phyloP scores from a whole-genome alignment of 2,888 invertebrate species.

The Camptogramma bilineatum region DNA sequence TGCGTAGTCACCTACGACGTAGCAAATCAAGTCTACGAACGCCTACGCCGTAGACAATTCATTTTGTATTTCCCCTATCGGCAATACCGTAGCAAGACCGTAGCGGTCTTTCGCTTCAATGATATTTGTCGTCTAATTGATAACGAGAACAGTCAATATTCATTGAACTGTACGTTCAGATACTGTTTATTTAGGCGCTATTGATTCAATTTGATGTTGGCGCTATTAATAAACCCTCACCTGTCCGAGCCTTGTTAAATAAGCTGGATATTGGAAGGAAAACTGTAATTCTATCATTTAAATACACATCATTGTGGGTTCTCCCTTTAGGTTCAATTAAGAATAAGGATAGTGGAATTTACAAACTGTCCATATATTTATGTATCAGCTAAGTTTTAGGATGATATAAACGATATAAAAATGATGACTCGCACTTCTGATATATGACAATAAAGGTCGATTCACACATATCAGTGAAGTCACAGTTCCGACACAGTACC shows the following conservation, averaged over 20 bases:
- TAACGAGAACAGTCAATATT: constrained; percentile 34
- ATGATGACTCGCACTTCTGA: too few relatives aligned
- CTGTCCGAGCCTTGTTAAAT: not conserved
- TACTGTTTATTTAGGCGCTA: not conserved
- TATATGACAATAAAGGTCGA: too few relatives aligned
- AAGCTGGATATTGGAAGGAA: not conserved
- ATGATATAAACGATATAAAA: too few relatives aligned
- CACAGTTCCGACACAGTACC: too few relatives aligned
- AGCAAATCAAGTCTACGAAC: constrained; percentile 6
- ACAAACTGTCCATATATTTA: too few relatives aligned
- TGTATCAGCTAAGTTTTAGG: too few relatives aligned
- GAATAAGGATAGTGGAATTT: too few relatives aligned
- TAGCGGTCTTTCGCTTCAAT: constrained; percentile 37
- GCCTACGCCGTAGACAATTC: constrained; percentile 20
- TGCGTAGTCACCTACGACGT: not conserved
- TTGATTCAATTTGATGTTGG: constrained; percentile 10
- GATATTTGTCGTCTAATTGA: constrained; percentile 28
- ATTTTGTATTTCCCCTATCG: not conserved
- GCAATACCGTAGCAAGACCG: constrained; percentile 2
- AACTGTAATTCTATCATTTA: not conserved
- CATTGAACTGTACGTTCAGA: constrained; percentile 21
- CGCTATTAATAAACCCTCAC: not conserved
- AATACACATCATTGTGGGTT: not conserved
- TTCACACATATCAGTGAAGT: too few relatives aligned
- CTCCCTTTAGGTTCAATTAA: not conserved